phyloP scores from a whole-genome alignment of 1,140 invertebrate species.

The Macrosteles quadrilineatus region DNA sequence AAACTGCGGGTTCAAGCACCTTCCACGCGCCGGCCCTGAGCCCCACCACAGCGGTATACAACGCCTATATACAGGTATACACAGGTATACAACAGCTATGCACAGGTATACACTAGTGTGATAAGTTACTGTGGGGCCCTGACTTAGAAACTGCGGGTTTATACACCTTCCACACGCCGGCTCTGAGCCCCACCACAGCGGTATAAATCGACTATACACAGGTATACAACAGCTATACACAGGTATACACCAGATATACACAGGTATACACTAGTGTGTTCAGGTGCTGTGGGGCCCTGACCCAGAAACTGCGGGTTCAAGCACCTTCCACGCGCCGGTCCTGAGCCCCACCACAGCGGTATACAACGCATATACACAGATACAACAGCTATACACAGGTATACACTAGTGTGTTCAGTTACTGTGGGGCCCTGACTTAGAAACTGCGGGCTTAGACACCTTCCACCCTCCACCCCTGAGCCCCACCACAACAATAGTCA shows the following conservation, averaged over 20 bases:
- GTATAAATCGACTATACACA: no score
- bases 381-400: no score
- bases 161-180: constrained; percentile 9
- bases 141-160: constrained; percentile 4
- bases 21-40: no score
- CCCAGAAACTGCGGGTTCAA: constrained; percentile 14
- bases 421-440: not conserved
- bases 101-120: no score
- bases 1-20: not conserved
- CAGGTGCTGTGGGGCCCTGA: not conserved
- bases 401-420: no score
- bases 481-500: not conserved
- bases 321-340: constrained; percentile 9
- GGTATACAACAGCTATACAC: no score
- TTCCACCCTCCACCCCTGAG: not conserved
- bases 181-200: not conserved
- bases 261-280: no score
- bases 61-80: no score
- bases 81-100: no score
- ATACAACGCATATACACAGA: no score
- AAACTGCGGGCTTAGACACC: constrained; percentile 1
- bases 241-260: no score
- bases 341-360: not conserved
- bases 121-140: not conserved
- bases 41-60: no score